A percentile compares a stretch with the other conserved stretches of the same genome.
These are phyloP conservation scores for Aurelia sp. DNA, from an alignment of 30 jellyfish, hydroid and myxozoan species.

Conservation along the genomic window DNA sequence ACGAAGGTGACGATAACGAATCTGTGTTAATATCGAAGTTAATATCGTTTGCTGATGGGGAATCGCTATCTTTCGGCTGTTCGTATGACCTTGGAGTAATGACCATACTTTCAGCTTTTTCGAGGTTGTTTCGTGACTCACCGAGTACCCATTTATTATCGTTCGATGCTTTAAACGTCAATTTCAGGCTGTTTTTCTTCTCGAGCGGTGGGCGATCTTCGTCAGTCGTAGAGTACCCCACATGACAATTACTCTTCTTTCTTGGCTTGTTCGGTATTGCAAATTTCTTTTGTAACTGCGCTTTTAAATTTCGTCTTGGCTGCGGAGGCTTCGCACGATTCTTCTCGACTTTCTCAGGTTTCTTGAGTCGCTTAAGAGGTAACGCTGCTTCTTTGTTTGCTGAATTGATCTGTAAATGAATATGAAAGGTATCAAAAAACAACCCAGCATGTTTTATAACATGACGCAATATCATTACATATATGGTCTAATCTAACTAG, in stretches of 20 bases:
- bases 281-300: constrained; percentile 88
- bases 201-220: constrained; percentile 23
- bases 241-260: constrained; percentile 58
- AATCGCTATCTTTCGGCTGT: constrained; percentile 4
- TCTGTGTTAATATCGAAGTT: constrained; percentile 65
- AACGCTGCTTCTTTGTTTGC: constrained; percentile 45
- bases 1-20: constrained; percentile 82
- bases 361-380: constrained; percentile 44
- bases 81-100: constrained; percentile 33
- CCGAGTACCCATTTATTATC: constrained; percentile 30
- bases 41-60: constrained; percentile 23
- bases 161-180: constrained; percentile 35
- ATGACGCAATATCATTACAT: no score
- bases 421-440: no score
- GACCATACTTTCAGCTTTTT: constrained; percentile 3
- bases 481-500: no score
- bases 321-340: constrained; percentile 21
- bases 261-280: constrained; percentile 81
- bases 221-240: constrained; percentile 4
- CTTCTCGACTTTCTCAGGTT: constrained; percentile 44
- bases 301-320: constrained; percentile 66
- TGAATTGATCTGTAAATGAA: constrained; percentile 29
- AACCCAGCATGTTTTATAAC: no score
- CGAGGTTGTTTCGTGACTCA: constrained; percentile 14
- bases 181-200: constrained; percentile 14